Percentiles rank a stretch among this genome's conserved stretches.
These are phyloP conservation scores for Monopterus albus DNA, from an alignment of 2,113 vertebrate species.

Conservation along the genomic window DNA sequence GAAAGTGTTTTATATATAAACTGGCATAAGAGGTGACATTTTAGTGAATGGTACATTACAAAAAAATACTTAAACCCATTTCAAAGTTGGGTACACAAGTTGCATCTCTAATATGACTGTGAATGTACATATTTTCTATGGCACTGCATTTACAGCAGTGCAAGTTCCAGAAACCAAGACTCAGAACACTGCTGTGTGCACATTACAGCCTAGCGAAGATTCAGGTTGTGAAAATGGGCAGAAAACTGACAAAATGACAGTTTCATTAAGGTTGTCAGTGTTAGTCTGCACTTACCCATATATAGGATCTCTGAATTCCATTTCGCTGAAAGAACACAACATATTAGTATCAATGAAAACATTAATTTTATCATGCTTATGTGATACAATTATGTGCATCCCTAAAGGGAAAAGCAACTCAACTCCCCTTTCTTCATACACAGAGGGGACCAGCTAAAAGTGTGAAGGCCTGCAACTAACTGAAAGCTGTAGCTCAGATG, in stretches of 20 bases:
- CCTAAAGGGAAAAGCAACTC: no score
- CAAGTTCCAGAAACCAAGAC: no score
- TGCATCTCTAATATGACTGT: not conserved
- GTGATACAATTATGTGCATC: no score
- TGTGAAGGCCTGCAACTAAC: no score
- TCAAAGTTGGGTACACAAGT: not conserved
- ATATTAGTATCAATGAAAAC: not conserved
- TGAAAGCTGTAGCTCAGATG: no score
- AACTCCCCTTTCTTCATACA: no score
- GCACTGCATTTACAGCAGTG: no score
- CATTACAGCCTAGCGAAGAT: not conserved
- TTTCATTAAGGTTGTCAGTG: no score
- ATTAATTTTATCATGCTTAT: no score
- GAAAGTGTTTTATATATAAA: not conserved
- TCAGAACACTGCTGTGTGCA: not conserved
- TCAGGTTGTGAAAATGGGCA: not conserved
- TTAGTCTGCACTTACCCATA: conserved; percentile 83
- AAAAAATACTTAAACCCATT: no score
- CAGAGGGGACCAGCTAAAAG: no score
- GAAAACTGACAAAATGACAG: not conserved
- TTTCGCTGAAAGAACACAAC: conserved; percentile 77
- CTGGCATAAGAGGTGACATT: not conserved
- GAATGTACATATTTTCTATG: not conserved
- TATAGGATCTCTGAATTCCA: conserved; percentile 89
- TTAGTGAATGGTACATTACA: no score